phyloP scores from a whole-genome alignment of 2,797 vertebrate genomes.

The Chelmon rostratus region DNA sequence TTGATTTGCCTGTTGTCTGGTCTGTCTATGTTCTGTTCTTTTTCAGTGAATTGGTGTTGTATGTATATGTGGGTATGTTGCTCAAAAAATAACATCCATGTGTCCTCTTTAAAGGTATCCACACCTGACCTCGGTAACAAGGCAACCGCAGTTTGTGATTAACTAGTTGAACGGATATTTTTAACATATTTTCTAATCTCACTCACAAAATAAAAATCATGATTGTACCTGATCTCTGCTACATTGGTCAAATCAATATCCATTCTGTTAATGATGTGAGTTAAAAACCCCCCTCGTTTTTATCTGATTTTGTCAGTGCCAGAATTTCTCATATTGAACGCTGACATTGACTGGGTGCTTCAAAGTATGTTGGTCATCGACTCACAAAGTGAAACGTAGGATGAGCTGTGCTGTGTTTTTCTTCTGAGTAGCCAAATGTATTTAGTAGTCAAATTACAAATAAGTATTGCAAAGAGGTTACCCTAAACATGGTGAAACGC shows the following conservation, averaged over 20 bases:
- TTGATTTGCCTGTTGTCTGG: conserved; percentile 4
- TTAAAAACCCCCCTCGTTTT: conserved; percentile 14
- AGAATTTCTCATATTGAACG: conserved; percentile 1
- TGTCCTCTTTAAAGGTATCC: neutral
- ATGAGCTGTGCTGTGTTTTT: neutral
- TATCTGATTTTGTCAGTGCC: neutral
- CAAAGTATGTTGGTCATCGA: neutral
- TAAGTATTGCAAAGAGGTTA: neutral
- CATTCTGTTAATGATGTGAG: neutral
- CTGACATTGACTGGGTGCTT: neutral
- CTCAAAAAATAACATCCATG: conserved; percentile 4
- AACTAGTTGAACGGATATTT: neutral
- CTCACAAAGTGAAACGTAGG: neutral
- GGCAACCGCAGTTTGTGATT: conserved; percentile 6
- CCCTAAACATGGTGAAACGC: neutral
- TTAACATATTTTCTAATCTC: conserved; percentile 32
- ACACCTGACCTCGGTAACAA: neutral
- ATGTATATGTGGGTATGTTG: conserved; percentile 15
- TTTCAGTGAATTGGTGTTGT: conserved; percentile 5
- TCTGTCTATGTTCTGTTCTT: conserved; percentile 11
- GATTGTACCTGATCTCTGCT: conserved; percentile 7
- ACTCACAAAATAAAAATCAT: conserved; percentile 37
- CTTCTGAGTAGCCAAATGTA: neutral
- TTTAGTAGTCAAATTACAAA: neutral
- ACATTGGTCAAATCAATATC: neutral